These are phyloP conservation scores for Sandelia bainsii DNA, from an alignment of 2,797 vertebrate genomes.

Conservation along the genomic window DNA sequence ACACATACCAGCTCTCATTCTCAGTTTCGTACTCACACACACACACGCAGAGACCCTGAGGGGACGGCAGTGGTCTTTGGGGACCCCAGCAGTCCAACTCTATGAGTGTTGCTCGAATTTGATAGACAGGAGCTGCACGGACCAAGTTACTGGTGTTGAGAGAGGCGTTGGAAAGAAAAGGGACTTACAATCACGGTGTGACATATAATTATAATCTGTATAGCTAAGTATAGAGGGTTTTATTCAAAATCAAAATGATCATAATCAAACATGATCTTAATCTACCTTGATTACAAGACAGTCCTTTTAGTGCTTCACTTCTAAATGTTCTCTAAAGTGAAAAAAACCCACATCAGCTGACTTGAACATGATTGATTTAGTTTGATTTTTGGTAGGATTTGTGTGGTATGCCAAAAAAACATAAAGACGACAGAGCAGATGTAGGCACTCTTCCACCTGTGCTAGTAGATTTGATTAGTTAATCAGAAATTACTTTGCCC, in stretches of 20 bases:
- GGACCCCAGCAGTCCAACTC: slow-evolving; percentile 67
- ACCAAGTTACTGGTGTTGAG: slow-evolving; percentile 47
- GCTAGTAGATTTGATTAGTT: slow-evolving; percentile 76
- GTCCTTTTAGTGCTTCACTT: slow-evolving; percentile 20
- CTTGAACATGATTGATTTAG: slow-evolving; percentile 42
- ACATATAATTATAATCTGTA: slow-evolving; percentile 49
- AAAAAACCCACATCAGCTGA: slow-evolving; percentile 28
- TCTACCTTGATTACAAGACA: slow-evolving; percentile 64
- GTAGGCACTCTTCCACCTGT: slow-evolving; percentile 74
- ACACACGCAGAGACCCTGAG: slow-evolving; percentile 61
- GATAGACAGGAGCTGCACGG: slow-evolving; percentile 63
- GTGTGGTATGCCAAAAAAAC: slow-evolving; percentile 20
- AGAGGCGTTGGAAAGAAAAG: slow-evolving; percentile 18
- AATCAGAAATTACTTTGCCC: slow-evolving; percentile 74
- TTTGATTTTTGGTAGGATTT: slow-evolving; percentile 52
- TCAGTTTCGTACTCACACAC: slow-evolving; percentile 65
- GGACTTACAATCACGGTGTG: slow-evolving; percentile 29
- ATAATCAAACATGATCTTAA: slow-evolving; percentile 69
- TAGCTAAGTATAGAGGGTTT: slow-evolving; percentile 38
- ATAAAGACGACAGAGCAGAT: slow-evolving; percentile 42
- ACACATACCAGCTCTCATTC: slow-evolving; percentile 55
- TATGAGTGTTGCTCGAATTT: slow-evolving; percentile 69
- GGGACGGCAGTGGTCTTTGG: slow-evolving; percentile 68
- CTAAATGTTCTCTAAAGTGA: slow-evolving; percentile 20
- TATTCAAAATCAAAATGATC: slow-evolving; percentile 50